Percentiles rank a stretch among this genome's conserved stretches.
Conservation (phyloP, 2,797 vertebrate genomes). For the Enteromius unitaeniatus region DNA sequence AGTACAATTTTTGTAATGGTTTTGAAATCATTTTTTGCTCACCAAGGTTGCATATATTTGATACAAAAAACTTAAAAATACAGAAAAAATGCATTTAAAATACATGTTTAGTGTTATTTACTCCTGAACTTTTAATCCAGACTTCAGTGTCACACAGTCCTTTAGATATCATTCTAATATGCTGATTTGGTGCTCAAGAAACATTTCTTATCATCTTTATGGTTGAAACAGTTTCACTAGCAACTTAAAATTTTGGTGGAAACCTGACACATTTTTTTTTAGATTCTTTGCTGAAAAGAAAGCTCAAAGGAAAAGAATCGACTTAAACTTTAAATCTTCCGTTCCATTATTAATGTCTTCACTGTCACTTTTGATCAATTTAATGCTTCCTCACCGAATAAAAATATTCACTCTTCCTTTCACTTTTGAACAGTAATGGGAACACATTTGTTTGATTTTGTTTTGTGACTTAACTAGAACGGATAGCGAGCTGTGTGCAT, state of each 20-base stretch:
- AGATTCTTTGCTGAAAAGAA: background rate
- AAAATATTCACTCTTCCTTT: background rate
- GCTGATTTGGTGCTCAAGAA: background rate
- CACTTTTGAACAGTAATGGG: background rate
- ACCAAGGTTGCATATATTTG: background rate
- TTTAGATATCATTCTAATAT: background rate
- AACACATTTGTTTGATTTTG: background rate
- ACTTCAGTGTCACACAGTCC: background rate
- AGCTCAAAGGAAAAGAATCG: background rate
- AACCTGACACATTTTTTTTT: background rate
- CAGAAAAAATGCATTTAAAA: background rate
- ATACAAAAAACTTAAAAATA: background rate
- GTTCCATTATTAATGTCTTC: background rate
- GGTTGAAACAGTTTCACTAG: background rate
- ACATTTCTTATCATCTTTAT: background rate
- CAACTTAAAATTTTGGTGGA: background rate
- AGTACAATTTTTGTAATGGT: background rate
- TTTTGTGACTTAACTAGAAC: slow-evolving; percentile 11
- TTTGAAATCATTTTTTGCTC: background rate
- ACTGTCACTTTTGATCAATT: background rate
- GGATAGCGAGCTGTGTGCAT: background rate
- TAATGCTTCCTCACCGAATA: background rate
- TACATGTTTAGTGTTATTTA: background rate
- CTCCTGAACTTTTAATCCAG: background rate
- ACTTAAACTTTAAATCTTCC: background rate